Evolutionary conservation across 2,113 vertebrate species (phyloP).

Genomic region (Sinocyclocheilus anshuiensis): DNA sequence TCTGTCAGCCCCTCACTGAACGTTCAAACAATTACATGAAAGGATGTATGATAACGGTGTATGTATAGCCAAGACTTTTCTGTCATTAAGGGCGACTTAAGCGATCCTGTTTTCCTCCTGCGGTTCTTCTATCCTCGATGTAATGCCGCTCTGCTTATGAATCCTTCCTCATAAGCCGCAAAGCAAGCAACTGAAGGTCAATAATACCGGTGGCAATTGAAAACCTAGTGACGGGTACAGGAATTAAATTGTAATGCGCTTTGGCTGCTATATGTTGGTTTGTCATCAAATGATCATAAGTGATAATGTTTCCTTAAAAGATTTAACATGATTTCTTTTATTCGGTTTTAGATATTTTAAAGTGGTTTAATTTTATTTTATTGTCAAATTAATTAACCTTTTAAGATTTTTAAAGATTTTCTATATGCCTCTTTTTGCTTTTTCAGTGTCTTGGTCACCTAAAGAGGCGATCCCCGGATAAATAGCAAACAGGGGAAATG

Average conservation of each 20-base stretch:
- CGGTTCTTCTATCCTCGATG: slow-evolving; percentile 43
- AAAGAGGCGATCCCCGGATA: slow-evolving; percentile 23
- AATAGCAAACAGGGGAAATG: slow-evolving; percentile 44
- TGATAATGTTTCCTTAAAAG: neutral
- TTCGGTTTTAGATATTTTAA: neutral
- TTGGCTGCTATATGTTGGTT: slow-evolving; percentile 20
- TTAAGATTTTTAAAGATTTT: neutral
- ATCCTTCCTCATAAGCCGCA: slow-evolving; percentile 60
- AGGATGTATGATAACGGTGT: slow-evolving; percentile 54
- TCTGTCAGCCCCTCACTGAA: slow-evolving; percentile 36
- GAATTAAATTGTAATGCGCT: slow-evolving; percentile 44
- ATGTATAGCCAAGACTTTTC: slow-evolving; percentile 57
- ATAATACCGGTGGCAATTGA: slow-evolving; percentile 74
- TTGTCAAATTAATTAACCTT: neutral
- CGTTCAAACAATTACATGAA: slow-evolving; percentile 62
- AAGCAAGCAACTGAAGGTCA: slow-evolving; percentile 76
- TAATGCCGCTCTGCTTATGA: slow-evolving; percentile 56
- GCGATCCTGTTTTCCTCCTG: neutral
- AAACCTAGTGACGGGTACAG: slow-evolving; percentile 43
- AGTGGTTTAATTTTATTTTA: neutral
- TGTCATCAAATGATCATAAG: neutral
- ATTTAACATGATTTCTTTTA: neutral
- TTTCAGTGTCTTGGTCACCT: slow-evolving; percentile 34
- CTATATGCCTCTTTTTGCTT: slow-evolving; percentile 40
- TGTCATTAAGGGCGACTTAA: slow-evolving; percentile 70